phyloP scores from a whole-genome alignment of 2,113 vertebrate species.

The Promerops cafer region DNA sequence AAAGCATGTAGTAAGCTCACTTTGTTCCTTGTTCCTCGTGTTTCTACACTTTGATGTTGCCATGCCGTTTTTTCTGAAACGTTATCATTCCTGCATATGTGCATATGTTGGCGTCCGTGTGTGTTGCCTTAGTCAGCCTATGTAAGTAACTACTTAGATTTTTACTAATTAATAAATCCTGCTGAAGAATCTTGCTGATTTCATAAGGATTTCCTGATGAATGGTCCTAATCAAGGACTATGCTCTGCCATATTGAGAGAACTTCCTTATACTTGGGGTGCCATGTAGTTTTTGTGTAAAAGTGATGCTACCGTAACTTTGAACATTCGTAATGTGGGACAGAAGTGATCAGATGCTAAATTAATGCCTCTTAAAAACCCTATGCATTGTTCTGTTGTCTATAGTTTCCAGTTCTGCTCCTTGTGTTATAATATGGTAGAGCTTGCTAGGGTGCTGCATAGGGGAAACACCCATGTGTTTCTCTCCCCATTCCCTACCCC shows the following conservation, averaged over 20 bases:
- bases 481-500: neutral
- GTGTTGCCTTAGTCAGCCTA: neutral
- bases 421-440: neutral
- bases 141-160: neutral
- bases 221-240: neutral
- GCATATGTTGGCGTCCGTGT: neutral
- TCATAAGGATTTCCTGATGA: neutral
- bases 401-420: neutral
- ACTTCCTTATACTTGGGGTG: neutral
- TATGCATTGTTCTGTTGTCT: neutral
- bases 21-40: neutral
- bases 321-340: fast-evolving
- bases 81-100: fast-evolving
- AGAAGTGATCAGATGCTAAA: neutral
- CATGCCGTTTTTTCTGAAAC: neutral
- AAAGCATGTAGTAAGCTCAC: neutral
- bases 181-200: neutral
- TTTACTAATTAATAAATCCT: neutral
- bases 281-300: neutral
- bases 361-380: neutral
- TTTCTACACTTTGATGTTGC: neutral
- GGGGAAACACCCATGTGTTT: neutral
- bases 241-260: neutral
- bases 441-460: fast-evolving
- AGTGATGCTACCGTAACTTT: neutral